A percentile compares a stretch with the other conserved stretches of the same genome.
These are phyloP conservation scores for Cladorhizidae sp. DNA, from an alignment of 37 sponge, comb jelly and placozoan species.

Conservation along the genomic window DNA sequence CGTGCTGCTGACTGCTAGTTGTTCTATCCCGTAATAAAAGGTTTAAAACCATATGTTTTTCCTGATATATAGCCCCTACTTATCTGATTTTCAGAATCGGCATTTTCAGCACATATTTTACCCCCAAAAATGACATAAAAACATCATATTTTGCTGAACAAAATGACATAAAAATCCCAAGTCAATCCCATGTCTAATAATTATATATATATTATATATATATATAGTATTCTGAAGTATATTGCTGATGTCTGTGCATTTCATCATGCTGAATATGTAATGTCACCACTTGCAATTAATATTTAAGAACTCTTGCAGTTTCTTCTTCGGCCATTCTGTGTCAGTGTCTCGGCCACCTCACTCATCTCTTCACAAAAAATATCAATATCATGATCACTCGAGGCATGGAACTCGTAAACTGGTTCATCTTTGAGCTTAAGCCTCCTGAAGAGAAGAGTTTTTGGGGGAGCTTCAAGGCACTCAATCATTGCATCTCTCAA, in stretches of 20 bases:
- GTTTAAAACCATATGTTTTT: too few species aligned
- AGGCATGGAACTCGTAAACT: background rate
- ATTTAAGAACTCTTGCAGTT: constrained; percentile 19
- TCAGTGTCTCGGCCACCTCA: background rate
- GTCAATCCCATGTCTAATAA: too few species aligned
- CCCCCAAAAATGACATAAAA: too few species aligned
- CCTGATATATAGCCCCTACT: too few species aligned
- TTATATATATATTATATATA: too few species aligned
- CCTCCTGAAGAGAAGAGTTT: constrained; percentile 12
- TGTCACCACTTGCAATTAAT: constrained; percentile 2
- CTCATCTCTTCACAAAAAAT: background rate
- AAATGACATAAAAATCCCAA: too few species aligned
- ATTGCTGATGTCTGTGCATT: constrained; percentile 32
- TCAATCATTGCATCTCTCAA: constrained; percentile 19
- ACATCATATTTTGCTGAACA: too few species aligned
- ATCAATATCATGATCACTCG: constrained; percentile 2
- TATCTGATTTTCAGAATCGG: too few species aligned
- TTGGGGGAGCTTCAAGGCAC: constrained; percentile 7
- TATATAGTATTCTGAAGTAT: too few species aligned
- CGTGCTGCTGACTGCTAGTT: too few species aligned
- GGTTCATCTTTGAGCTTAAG: constrained; percentile 37
- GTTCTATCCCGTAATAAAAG: too few species aligned
- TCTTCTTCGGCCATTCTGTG: constrained; percentile 17
- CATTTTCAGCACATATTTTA: too few species aligned
- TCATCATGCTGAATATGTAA: constrained; percentile 46